Evolutionary conservation across 2,113 vertebrate genomes (phyloP), one percentile per base, ranked within the genome.

Genomic region (Atherinomorus stipes): DNA sequence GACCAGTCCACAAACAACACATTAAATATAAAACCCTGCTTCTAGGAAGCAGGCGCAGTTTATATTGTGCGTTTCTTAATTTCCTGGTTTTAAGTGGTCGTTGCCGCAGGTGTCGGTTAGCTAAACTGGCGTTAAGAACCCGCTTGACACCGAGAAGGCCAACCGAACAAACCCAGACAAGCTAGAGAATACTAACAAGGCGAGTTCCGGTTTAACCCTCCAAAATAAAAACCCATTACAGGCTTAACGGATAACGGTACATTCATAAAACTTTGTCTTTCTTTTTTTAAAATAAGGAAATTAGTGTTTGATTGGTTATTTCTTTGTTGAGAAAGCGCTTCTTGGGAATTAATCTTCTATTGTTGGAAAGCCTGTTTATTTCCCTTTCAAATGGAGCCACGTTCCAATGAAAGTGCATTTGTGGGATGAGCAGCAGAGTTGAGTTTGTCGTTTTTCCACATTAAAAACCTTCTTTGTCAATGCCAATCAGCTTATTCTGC

Each of bases 141-240:
- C 58, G 80, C 50, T 64, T 31, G 44, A 56, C 83, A 51, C 16
- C 12, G 53, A 54, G 18, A 34, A 88, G 84, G 80, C 81, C 85
- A n/a, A 64, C 49, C 8, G n/a, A 19, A 15, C 44, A 47, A 47
- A 42, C 10, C 1, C 11, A 7, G 53, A 2, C 12, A 11, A 52
- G 2, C 37, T 38, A 13, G 18, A 1, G 51, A 15, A 42, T 1
- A 42, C 28, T 67, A 64, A 26, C 15, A 15, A 11, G 49, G 2
- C 0, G 0, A 22, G 52, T 66, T 86, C 87, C 87, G 64, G 23
- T 28, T 60, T 3, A 0, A 1, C 7, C n/a, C 23, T 65, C 54
- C n/a, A 4, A 67, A 87, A 83, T 87, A 84, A 88, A 80, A 80
- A 64, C 21, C 21, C 18, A 19, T n/a, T 8, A 34, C 5, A 7